These are phyloP conservation scores for Melipona quadrifasciata DNA, from an alignment of 1,140 invertebrate species.

Conservation along the genomic window DNA sequence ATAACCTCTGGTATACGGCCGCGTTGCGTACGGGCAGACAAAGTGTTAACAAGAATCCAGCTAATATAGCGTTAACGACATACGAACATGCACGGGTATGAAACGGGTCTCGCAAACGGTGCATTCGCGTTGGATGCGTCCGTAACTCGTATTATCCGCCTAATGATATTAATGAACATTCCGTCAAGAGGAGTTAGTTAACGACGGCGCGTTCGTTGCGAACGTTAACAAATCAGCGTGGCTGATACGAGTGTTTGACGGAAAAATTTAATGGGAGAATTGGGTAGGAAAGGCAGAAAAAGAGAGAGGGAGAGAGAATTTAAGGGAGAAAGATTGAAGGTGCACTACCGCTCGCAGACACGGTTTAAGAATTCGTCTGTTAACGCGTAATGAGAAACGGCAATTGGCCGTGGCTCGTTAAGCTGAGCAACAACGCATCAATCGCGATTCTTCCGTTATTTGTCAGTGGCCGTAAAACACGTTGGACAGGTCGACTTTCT, in stretches of 20 bases:
- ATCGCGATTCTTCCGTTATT: slow-evolving; percentile 59
- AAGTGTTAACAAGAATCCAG: slow-evolving; percentile 32
- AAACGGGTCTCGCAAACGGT: not conserved
- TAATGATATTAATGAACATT: slow-evolving; percentile 45
- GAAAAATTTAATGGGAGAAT: not conserved
- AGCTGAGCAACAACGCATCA: slow-evolving; percentile 30
- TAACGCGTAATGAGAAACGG: slow-evolving; percentile 33
- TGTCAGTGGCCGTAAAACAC: slow-evolving; percentile 40
- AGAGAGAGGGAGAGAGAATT: too few relatives aligned
- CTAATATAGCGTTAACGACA: slow-evolving; percentile 31
- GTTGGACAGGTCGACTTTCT: slow-evolving; percentile 49
- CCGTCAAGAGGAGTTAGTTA: not conserved
- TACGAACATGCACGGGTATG: slow-evolving; percentile 13
- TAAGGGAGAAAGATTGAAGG: not conserved
- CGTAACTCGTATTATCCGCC: not conserved
- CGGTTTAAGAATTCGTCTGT: slow-evolving; percentile 33
- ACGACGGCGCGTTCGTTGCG: not conserved
- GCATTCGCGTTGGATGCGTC: not conserved
- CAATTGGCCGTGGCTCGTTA: slow-evolving; percentile 42
- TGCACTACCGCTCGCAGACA: not conserved
- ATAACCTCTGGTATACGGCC: not conserved
- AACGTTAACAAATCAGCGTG: not conserved
- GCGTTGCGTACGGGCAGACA: slow-evolving; percentile 2
- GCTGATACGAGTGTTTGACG: not conserved
- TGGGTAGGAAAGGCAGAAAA: not conserved